These are phyloP conservation scores for Chascanopsetta lugubris DNA, from an alignment of 2,113 vertebrate genomes.

Conservation along the genomic window DNA sequence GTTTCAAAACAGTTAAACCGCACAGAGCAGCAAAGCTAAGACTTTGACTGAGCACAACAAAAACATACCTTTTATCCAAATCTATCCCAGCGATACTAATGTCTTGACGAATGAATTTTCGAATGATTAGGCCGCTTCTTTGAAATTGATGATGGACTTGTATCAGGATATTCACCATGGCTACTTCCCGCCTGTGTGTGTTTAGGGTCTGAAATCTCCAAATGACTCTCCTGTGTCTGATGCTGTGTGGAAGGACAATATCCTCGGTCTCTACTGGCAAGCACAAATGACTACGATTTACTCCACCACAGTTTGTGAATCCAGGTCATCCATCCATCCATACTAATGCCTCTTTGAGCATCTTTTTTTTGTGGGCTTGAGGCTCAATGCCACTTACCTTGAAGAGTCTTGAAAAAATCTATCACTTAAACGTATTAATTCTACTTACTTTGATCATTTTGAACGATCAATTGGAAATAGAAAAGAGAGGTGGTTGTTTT, in stretches of 20 bases:
- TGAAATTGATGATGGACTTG: neutral
- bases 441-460: too few relatives aligned
- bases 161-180: neutral
- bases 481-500: too few relatives aligned
- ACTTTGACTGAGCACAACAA: neutral
- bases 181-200: slow-evolving; percentile 14
- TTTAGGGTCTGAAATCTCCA: slow-evolving; percentile 63
- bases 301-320: slow-evolving; percentile 48
- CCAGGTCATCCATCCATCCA: slow-evolving; percentile 49
- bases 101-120: too few relatives aligned
- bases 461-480: too few relatives aligned
- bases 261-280: slow-evolving; percentile 70
- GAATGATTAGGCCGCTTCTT: too few relatives aligned
- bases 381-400: too few relatives aligned
- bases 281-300: slow-evolving; percentile 53
- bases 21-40: neutral
- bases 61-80: neutral
- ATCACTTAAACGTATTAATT: too few relatives aligned
- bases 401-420: too few relatives aligned
- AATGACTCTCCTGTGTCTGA: slow-evolving; percentile 45
- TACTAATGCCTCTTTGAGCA: too few relatives aligned
- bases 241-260: slow-evolving; percentile 65
- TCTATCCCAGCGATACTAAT: neutral
- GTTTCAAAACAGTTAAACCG: too few relatives aligned
- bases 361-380: too few relatives aligned